phyloP scores from a whole-genome alignment of 1,140 invertebrate species.

The Drosophila sp. region DNA sequence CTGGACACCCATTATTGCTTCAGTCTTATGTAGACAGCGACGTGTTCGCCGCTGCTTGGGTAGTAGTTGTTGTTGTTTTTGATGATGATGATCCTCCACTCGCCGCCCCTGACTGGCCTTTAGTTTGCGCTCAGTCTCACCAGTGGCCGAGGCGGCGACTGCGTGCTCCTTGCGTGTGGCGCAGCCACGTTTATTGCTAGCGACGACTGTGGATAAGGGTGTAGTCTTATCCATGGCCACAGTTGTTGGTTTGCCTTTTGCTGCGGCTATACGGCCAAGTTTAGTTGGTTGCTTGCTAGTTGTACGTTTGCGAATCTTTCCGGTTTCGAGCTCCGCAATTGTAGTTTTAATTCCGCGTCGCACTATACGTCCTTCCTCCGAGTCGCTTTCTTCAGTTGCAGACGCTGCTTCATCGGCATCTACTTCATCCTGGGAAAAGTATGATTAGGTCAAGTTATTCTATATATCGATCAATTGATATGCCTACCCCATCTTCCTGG shows the following conservation, averaged over 20 bases:
- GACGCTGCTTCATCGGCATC: conserved; percentile 28
- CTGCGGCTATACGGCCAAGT: conserved; percentile 12
- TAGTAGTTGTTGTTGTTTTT: conserved; percentile 16
- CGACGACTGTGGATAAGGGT: conserved; percentile 61
- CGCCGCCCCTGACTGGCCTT: conserved; percentile 40
- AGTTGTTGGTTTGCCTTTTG: background rate
- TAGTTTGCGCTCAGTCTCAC: conserved; percentile 63
- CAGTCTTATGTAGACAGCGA: conserved; percentile 80
- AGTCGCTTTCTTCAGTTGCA: conserved; percentile 15
- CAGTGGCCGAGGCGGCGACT: conserved; percentile 59
- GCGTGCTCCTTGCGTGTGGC: conserved; percentile 59
- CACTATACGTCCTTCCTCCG: conserved; percentile 17
- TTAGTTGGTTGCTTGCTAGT: conserved; percentile 40
- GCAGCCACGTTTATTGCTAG: conserved; percentile 70
- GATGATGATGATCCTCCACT: conserved; percentile 14
- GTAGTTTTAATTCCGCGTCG: conserved; percentile 15
- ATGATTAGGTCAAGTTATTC: background rate
- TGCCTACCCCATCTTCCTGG: conserved; percentile 11
- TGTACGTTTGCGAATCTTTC: conserved; percentile 17
- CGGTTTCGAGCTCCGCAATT: background rate
- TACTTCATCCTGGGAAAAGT: conserved; percentile 23
- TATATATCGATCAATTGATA: conserved; percentile 19
- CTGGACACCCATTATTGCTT: conserved; percentile 48
- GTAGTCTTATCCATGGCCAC: conserved; percentile 38
- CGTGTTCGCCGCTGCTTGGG: conserved; percentile 62